Base-by-base conservation (phyloP, 2,797 vertebrate genomes). In the Cyprinella venusta region DNA sequence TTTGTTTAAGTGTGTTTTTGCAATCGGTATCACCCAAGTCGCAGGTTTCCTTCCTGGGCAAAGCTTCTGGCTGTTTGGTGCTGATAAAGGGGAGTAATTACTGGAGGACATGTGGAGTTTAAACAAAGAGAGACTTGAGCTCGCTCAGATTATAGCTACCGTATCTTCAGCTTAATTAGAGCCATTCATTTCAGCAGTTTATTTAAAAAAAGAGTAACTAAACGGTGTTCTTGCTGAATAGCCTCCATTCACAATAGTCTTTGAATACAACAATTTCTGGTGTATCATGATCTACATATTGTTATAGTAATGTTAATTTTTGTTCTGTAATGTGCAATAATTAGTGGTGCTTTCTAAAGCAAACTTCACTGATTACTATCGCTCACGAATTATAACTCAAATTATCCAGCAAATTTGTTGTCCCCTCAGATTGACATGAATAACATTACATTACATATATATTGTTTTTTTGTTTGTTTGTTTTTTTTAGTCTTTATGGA, bases 51-150 rank as follows among this genome's bases (percentile, higher is more conserved):
- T 80, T 69, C 59, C 54, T 69, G 84, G 68, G 16, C 13, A 70
- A 65, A 69, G 69, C 45, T 76, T 84, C 40, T 72, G 61, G 76
- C 82, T 88, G 83, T 83, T 81, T 52, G 48, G 65, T 68, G 81
- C 74, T 84, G 89, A 90, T 89, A 90, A 87, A 86, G 85, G 40
- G 8, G 30, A n/a, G 75, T 86, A 87, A 88, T 89, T 89, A 87
- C 61, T 52, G 45, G 10, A 77, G 45, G 79, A 89, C 75, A 52
- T 82, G 76, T 68, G 68, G 72, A 74, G 65, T 84, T 84, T 61
- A 87, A 86, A 87, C 80, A 86, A 82, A 76, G 76, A 69, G 36
- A 85, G 81, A 45, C 80, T 79, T 56, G 16, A 40, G 42, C 80
- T 78, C 75, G 19, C 64, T 26, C 69, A 82, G 61, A 79, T 78